Evolutionary conservation across 2,113 vertebrate species (phyloP).

Genomic region (Alethe diademata): DNA sequence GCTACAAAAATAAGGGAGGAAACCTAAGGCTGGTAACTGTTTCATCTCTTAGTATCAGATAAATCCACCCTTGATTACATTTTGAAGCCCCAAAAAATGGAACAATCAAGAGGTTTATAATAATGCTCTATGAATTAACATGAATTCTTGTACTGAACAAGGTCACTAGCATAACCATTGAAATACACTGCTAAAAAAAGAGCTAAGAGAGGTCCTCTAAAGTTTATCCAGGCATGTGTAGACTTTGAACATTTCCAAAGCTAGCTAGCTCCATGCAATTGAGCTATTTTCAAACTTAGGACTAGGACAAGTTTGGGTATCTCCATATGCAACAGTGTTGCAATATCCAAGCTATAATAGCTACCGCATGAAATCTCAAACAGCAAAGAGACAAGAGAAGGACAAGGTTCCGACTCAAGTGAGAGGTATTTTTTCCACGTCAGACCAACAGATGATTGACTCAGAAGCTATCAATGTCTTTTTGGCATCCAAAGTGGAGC

Average conservation of each 20-base stretch:
- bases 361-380: background rate
- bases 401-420: background rate
- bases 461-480: background rate
- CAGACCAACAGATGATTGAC: background rate
- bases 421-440: background rate
- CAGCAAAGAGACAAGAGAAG: background rate
- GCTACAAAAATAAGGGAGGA: constrained; percentile 28
- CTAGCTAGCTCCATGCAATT: background rate
- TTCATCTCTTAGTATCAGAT: background rate
- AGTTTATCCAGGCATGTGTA: background rate
- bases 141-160: background rate
- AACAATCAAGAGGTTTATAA: constrained; percentile 14
- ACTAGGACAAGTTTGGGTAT: background rate
- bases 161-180: background rate
- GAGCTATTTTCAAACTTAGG: background rate
- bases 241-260: background rate
- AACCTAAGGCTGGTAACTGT: constrained; percentile 10
- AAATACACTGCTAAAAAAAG: background rate
- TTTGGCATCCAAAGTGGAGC: constrained; percentile 10
- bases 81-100: background rate
- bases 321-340: background rate
- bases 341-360: background rate
- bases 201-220: background rate
- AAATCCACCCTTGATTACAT: constrained; percentile 35
- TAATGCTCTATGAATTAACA: constrained; percentile 18